These are phyloP conservation scores for Cylas formicarius DNA, from an alignment of 1,140 invertebrate genomes.

Conservation along the genomic window DNA sequence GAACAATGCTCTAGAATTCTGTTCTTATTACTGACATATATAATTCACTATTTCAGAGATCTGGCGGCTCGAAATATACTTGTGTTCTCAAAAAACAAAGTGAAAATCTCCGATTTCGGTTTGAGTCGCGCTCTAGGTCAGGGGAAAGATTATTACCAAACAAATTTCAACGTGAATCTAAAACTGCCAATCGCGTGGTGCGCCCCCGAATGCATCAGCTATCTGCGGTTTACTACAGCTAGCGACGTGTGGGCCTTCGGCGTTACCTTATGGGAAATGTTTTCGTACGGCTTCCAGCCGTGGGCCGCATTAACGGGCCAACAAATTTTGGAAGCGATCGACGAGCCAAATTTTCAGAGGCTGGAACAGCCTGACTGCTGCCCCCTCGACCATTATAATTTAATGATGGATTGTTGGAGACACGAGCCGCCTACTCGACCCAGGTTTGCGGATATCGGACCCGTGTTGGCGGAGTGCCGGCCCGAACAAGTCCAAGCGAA, in stretches of 20 bases:
- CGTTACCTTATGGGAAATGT: slow-evolving; percentile 99
- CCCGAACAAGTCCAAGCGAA: slow-evolving; percentile 76
- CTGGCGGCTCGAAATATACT: slow-evolving; percentile 92
- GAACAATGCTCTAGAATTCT: too few species aligned
- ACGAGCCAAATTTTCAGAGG: slow-evolving; percentile 82
- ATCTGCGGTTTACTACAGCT: slow-evolving; percentile 88
- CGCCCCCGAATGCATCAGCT: slow-evolving; percentile 96
- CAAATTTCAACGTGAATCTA: slow-evolving; percentile 95
- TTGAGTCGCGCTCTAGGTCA: slow-evolving; percentile 91
- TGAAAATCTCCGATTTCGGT: slow-evolving; percentile 98
- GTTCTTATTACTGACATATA: too few species aligned
- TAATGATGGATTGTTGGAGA: slow-evolving; percentile 95
- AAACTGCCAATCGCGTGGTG: slow-evolving; percentile 98
- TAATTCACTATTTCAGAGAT: slow-evolving; percentile 75
- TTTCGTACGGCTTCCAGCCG: slow-evolving; percentile 95
- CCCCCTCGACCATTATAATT: slow-evolving; percentile 83
- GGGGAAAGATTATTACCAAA: slow-evolving; percentile 98
- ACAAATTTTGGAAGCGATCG: slow-evolving; percentile 93
- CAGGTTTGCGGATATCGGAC: slow-evolving; percentile 80
- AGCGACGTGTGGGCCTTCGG: slow-evolving; percentile 98
- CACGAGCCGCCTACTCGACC: slow-evolving; percentile 86
- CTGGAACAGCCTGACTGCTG: slow-evolving; percentile 92
- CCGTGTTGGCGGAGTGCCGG: slow-evolving; percentile 73
- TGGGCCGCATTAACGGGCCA: slow-evolving; percentile 94
- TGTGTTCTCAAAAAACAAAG: slow-evolving; percentile 91